These are phyloP conservation scores for Sebastes cheni DNA, from an alignment of 2,797 vertebrate species.

Conservation along the genomic window DNA sequence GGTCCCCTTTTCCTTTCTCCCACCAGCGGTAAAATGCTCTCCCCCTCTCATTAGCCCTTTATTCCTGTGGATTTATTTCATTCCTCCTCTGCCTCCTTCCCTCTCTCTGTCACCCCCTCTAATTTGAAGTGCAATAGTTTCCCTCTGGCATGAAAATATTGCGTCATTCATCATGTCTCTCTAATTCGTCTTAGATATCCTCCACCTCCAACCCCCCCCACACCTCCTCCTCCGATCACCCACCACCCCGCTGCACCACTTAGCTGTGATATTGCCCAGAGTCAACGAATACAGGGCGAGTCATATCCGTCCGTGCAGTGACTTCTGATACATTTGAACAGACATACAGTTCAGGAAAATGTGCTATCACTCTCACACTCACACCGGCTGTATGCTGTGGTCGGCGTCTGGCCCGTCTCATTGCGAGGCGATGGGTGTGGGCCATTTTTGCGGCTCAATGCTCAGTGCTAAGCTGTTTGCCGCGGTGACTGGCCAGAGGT, in stretches of 20 bases:
- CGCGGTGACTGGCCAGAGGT: constrained; percentile 70
- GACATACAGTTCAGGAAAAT: constrained; percentile 50
- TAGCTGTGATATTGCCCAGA: constrained; percentile 66
- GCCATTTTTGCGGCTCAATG: constrained; percentile 70
- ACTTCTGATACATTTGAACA: constrained; percentile 55
- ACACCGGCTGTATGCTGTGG: not conserved
- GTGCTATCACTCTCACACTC: constrained; percentile 42
- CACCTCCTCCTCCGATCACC: constrained; percentile 23
- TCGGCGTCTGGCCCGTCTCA: constrained; percentile 42
- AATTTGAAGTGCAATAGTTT: constrained; percentile 83
- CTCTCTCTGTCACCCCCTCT: constrained; percentile 67
- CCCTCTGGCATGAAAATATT: constrained; percentile 84
- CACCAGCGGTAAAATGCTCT: constrained; percentile 25
- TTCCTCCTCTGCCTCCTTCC: constrained; percentile 63
- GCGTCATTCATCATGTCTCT: constrained; percentile 82
- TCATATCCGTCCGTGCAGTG: constrained; percentile 45
- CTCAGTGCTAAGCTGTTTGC: constrained; percentile 69
- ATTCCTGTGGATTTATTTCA: constrained; percentile 67
- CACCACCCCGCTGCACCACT: constrained; percentile 48
- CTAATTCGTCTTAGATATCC: constrained; percentile 78
- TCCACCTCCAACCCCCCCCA: constrained; percentile 5
- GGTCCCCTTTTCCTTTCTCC: constrained; percentile 10
- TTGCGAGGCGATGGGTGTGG: constrained; percentile 48
- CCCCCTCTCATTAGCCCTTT: constrained; percentile 60
- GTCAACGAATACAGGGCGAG: constrained; percentile 54